Conservation (phyloP, 1,140 invertebrate species). For the Papilio machaon region DNA sequence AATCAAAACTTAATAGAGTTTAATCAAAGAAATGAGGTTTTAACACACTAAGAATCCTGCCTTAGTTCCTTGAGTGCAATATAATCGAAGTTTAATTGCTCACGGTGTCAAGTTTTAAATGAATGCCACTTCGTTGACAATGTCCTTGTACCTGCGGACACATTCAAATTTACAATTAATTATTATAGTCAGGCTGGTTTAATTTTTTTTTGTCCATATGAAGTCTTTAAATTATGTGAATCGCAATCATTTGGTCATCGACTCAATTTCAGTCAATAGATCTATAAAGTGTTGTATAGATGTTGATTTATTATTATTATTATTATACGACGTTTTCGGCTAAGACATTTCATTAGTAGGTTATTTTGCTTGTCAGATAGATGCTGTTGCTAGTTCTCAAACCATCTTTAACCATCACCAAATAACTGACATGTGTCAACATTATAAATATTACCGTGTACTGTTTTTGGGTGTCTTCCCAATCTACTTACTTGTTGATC, state of each 20-base stretch:
- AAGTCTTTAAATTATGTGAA: slow-evolving; percentile 64
- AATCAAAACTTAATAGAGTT: not conserved
- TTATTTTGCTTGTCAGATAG: slow-evolving; percentile 63
- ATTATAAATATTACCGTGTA: too few species aligned
- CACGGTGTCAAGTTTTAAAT: not conserved
- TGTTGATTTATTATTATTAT: slow-evolving; percentile 73
- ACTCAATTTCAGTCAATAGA: slow-evolving; percentile 60
- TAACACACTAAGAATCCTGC: not conserved
- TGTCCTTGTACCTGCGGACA: not conserved
- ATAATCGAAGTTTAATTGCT: not conserved
- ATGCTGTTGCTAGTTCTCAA: slow-evolving; percentile 60
- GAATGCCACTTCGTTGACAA: not conserved
- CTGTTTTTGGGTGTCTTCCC: not conserved
- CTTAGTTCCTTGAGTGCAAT: not conserved
- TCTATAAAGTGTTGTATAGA: slow-evolving; percentile 54
- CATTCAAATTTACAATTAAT: not conserved
- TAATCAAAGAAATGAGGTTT: not conserved
- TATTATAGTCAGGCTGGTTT: too few species aligned
- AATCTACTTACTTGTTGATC: not conserved
- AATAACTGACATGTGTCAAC: slow-evolving; percentile 55
- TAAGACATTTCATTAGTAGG: slow-evolving; percentile 51
- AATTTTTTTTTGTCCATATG: not conserved
- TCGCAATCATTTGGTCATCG: slow-evolving; percentile 55
- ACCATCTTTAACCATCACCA: slow-evolving; percentile 69
- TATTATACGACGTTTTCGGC: slow-evolving; percentile 48